Conservation (phyloP, 2,113 vertebrate genomes). For the Athene noctua region DNA sequence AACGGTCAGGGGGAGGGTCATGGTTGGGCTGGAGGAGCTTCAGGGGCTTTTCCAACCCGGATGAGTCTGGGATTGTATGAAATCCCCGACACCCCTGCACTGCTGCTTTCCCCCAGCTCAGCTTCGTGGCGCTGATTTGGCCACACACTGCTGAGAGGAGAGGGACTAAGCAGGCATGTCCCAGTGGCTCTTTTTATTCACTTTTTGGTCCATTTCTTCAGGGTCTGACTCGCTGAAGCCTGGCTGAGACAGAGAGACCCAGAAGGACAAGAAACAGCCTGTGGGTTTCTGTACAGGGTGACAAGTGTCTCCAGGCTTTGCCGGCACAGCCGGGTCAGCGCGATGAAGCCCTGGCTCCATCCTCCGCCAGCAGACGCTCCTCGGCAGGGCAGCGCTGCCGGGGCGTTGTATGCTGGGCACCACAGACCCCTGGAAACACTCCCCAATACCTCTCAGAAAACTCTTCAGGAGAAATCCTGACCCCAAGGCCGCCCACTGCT, state of each 20-base stretch:
- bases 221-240: not conserved
- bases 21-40: no score
- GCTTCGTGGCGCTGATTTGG: not conserved
- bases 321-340: not conserved
- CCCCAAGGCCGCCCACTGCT: accelerated
- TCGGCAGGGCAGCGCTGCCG: accelerated
- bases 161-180: not conserved
- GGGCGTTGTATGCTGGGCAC: not conserved
- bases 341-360: not conserved
- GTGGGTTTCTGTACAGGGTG: not conserved
- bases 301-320: not conserved
- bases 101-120: not conserved
- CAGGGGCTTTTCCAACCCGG: no score
- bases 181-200: not conserved
- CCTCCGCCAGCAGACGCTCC: not conserved
- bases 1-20: no score
- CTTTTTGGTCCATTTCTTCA: not conserved
- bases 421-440: accelerated
- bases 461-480: not conserved
- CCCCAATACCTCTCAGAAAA: not conserved
- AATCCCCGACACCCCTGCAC: not conserved
- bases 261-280: not conserved
- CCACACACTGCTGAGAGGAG: no score
- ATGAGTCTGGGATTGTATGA: no score
- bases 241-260: not conserved